Conservation (phyloP, 2,888 invertebrate genomes). For the Microdon myrmicae region DNA sequence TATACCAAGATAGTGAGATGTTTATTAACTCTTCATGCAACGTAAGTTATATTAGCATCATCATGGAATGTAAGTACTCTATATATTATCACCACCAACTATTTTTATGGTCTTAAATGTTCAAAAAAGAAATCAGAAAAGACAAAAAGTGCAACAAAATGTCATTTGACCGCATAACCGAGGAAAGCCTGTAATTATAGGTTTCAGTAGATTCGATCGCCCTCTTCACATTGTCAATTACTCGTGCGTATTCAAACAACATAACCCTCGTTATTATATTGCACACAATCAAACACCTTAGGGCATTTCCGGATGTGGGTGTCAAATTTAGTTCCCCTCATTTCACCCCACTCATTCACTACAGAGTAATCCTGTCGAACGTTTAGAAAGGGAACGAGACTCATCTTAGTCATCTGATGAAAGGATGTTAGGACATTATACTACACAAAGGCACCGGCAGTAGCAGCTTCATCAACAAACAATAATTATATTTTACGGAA, state of each 20-base stretch:
- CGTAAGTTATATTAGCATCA: too few relatives aligned
- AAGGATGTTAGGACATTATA: slow-evolving; percentile 27
- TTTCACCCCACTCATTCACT: slow-evolving; percentile 43
- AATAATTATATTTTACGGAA: slow-evolving; percentile 43
- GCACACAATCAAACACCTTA: slow-evolving; percentile 17
- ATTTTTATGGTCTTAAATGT: too few relatives aligned
- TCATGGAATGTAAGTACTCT: too few relatives aligned
- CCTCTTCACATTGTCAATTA: slow-evolving; percentile 37
- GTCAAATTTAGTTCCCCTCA: slow-evolving; percentile 49
- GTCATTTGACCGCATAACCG: slow-evolving; percentile 6
- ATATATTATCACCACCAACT: too few relatives aligned
- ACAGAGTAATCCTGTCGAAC: slow-evolving; percentile 29
- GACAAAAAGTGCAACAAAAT: neutral
- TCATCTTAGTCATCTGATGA: slow-evolving; percentile 14
- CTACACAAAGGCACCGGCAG: slow-evolving; percentile 31
- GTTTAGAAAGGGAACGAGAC: slow-evolving; percentile 29
- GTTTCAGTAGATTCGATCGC: slow-evolving; percentile 27
- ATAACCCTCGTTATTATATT: slow-evolving; percentile 22
- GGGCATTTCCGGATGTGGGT: slow-evolving; percentile 23
- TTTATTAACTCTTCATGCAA: too few relatives aligned
- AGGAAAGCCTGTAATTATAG: slow-evolving; percentile 37
- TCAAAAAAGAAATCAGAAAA: too few relatives aligned
- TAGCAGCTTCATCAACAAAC: slow-evolving; percentile 14
- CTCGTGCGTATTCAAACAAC: slow-evolving; percentile 35
- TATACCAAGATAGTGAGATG: too few relatives aligned